Conservation (phyloP, 2,888 invertebrate genomes). For the Lithophane semibrunnea region DNA sequence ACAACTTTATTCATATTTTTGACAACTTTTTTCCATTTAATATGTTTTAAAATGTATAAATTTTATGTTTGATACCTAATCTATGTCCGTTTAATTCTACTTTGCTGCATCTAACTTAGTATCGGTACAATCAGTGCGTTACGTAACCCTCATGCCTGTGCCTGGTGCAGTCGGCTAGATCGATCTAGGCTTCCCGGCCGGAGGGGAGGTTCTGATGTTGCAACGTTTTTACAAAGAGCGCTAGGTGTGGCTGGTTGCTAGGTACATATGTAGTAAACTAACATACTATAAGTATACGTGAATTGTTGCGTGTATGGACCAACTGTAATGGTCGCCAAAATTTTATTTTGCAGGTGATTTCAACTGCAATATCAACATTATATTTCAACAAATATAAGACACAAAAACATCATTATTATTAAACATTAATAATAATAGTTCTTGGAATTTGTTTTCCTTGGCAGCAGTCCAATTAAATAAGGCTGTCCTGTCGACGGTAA, state of each 20-base stretch:
- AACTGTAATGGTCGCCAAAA: background rate
- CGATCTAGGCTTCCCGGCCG: conserved; percentile 47
- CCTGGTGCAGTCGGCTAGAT: conserved; percentile 47
- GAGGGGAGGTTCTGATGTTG: conserved; percentile 17
- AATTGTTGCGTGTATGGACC: background rate
- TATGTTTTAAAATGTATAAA: background rate
- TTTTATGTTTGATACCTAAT: background rate
- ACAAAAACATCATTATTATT: background rate
- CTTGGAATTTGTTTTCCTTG: conserved; percentile 3
- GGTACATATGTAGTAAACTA: background rate
- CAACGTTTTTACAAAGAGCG: conserved; percentile 30
- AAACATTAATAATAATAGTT: background rate
- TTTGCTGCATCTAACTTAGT: background rate
- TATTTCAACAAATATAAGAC: background rate
- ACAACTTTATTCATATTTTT: conserved; percentile 34
- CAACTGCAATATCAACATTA: background rate
- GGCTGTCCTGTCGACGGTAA: background rate
- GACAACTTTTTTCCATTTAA: background rate
- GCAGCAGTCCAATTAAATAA: background rate
- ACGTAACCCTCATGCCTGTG: conserved; percentile 25
- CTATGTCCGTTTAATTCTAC: background rate
- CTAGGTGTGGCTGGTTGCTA: conserved; percentile 19
- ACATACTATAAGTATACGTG: background rate
- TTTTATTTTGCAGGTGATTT: conserved; percentile 7
- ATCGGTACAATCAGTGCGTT: conserved; percentile 24